Conservation (phyloP, 2,888 invertebrate species). For the Volucella inanis region DNA sequence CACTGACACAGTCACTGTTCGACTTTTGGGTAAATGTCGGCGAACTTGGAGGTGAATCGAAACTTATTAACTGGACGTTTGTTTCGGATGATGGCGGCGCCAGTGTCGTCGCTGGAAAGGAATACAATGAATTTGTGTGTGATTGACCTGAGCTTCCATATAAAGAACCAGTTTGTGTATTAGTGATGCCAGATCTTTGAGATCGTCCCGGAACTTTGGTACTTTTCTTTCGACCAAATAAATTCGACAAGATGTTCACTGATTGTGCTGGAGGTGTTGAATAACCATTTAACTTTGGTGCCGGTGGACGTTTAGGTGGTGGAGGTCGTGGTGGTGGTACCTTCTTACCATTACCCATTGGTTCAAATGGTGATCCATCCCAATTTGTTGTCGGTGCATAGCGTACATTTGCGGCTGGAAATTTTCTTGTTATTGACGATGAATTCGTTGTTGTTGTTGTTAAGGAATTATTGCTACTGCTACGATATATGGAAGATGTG, state of each 20-base stretch:
- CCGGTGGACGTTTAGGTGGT: conserved; percentile 80
- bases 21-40: conserved; percentile 90
- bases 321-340: conserved; percentile 82
- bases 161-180: conserved; percentile 34
- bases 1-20: conserved; percentile 89
- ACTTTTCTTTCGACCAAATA: conserved; percentile 81
- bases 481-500: conserved; percentile 71
- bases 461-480: conserved; percentile 72
- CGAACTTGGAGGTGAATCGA: conserved; percentile 89
- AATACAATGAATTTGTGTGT: conserved; percentile 64
- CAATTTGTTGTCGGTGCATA: conserved; percentile 82
- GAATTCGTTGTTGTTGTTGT: conserved; percentile 61
- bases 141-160: conserved; percentile 53
- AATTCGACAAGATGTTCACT: conserved; percentile 80
- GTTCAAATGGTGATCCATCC: conserved; percentile 81
- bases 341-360: conserved; percentile 78
- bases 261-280: conserved; percentile 77
- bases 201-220: conserved; percentile 67
- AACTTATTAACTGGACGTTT: conserved; percentile 86
- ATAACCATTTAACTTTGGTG: conserved; percentile 76
- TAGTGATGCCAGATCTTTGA: conserved; percentile 14
- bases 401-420: conserved; percentile 79
- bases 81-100: conserved; percentile 35
- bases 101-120: conserved; percentile 35
- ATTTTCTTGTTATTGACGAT: conserved; percentile 80